Evolutionary conservation across 35 echinoderm and acorn worm genomes (phyloP), one percentile per base, ranked within the genome.

Genomic region (Chiridota heheva): DNA sequence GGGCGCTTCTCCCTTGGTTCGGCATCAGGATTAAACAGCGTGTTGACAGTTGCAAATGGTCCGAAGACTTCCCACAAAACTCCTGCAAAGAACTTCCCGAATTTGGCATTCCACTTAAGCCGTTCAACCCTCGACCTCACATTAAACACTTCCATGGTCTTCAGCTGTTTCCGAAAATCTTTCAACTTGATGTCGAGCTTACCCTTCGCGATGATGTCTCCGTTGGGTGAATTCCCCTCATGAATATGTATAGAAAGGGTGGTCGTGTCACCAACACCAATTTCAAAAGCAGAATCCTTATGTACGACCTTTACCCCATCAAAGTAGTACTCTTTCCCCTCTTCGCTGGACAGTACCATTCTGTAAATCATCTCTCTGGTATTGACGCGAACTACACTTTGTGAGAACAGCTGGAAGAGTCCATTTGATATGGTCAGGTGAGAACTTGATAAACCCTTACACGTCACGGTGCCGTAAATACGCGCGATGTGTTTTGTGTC

Each of bases 1-100:
- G 65, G 87, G 7, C 87, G 48, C 42, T 90, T 80, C 35, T 84
- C 81, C 44, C 87, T 83, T 8, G 87, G 80, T 55, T 36, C 59
- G 2, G 62, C 69, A n/a, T 84, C 61, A 18, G 76, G 70, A 31
- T 61, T 63, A 42, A 84, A 90, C 17, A 81, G 17, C 51, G 58
- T 49, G 46, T 72, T 76, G 36, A 81, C 82, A 6, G 87, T 60
- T 36, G 80, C 71, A 8, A 90, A 39, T 20, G 81, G 60, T 7
- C 87, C 87, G 27, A 84, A 90, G 18, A 83, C 81, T 22, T 90
- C 87, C 87, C 87, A 90, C 45, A 90, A 34, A 16, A 82, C 69
- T 2, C 87, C 87, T 1, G 81, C 81, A 48, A 84, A 90, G 42
- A 90, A 90, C 27, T 73, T 90, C 3, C 87, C 82, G 38, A 90